Evolutionary conservation across 2,888 invertebrate genomes (phyloP), one percentile per base, ranked within the genome.

Genomic region (Neoascia interrupta): DNA sequence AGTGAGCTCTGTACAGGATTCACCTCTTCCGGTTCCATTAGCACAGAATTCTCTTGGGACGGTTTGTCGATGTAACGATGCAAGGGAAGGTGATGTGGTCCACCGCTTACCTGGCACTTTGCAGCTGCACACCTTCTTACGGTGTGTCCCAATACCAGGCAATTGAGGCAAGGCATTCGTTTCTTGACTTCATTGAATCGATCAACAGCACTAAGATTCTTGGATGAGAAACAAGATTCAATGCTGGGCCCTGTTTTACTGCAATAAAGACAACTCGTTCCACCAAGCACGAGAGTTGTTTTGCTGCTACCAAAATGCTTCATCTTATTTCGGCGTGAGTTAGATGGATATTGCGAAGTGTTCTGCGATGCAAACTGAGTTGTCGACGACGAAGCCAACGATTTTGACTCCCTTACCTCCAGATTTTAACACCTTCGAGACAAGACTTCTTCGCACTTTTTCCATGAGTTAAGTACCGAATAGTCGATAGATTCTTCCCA

Each of bases 401-500:
- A 2, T 10, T 76, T 81, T 1, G 56, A 13, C 39, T 70, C 81
- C 5, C 74, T 37, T 10, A 68, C 81, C 16, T 81, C 81, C 45
- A 81, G 45, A 23, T 37, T 37, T 6, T 37, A 37, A n/a, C 37
- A 53, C 6, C 76, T 68, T 11, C 75, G 66, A 2, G 72, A 49
- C n/a, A 81, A 45, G 37, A 81, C 53, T 10, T 36, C 41, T 3
- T 56, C 72, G 19, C 79, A 81, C 0, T 69, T 41, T 23, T 72
- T 23, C 53, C 74, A 81, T 11, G 51, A 31, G 6, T 41, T 37
- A 5, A 56, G 18, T 19, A 74, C 63, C 1, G 60, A 73, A 36
- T 81, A 81, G 39, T 72, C 72, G 5, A 81, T 75, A 6, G 75
- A 51, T 51, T 81, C 81, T 23, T 81, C 81, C 75, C 79, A 79